phyloP scores from a whole-genome alignment of 2,888 invertebrate species.

The Drosophila ezoana region DNA sequence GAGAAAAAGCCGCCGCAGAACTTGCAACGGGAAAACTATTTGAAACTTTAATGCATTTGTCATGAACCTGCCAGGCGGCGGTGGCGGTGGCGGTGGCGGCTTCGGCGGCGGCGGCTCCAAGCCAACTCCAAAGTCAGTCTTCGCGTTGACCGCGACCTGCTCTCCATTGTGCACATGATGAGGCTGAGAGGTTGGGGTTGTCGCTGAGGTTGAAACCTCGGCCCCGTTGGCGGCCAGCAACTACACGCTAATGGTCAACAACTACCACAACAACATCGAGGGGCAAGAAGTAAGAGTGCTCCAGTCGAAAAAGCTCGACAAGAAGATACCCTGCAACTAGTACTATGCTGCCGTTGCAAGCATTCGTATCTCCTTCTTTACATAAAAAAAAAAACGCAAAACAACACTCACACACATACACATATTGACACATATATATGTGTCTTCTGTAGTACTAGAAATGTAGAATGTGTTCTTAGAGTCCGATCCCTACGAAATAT shows the following conservation, averaged over 20 bases:
- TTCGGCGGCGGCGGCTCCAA: constrained; percentile 24
- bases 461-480: no score
- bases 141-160: constrained; percentile 69
- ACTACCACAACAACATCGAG: constrained; percentile 41
- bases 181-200: constrained; percentile 47
- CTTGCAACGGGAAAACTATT: constrained; percentile 44
- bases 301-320: no score
- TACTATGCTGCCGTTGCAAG: no score
- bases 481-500: background rate
- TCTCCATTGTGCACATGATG: constrained; percentile 80
- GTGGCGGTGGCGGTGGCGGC: background rate
- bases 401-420: background rate
- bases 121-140: constrained; percentile 49
- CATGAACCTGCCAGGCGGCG: constrained; percentile 70
- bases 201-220: constrained; percentile 63
- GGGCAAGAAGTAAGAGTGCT: no score
- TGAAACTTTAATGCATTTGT: constrained; percentile 73
- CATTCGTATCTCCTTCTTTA: no score
- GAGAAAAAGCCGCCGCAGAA: constrained; percentile 51
- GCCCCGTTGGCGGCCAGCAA: constrained; percentile 73
- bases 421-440: no score
- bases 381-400: constrained; percentile 6
- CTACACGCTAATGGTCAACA: constrained; percentile 74
- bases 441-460: no score
- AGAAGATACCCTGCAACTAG: no score